Evolutionary conservation across 2,888 invertebrate species (phyloP).

Genomic region (Drosophila formosana): DNA sequence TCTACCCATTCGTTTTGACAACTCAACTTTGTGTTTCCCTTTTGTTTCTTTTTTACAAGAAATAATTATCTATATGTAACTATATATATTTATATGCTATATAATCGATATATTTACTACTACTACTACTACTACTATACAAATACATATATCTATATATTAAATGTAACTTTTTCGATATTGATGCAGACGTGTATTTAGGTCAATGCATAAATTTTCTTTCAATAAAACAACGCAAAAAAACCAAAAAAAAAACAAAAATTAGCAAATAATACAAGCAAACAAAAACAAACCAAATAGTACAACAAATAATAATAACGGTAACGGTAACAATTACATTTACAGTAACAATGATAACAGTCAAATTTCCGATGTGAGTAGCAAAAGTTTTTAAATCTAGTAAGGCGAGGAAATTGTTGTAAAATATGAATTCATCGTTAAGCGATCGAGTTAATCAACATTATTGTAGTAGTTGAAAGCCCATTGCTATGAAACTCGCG

Average conservation of each 20-base stretch:
- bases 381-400: conserved; percentile 26
- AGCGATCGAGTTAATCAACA: conserved; percentile 30
- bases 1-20: conserved; percentile 22
- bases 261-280: conserved; percentile 24
- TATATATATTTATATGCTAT: conserved; percentile 52
- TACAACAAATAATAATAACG: conserved; percentile 33
- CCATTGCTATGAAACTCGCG: conserved; percentile 53
- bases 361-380: conserved; percentile 23
- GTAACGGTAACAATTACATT: conserved; percentile 37
- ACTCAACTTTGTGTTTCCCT: conserved; percentile 36
- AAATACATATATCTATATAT: conserved; percentile 40
- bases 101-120: conserved; percentile 44
- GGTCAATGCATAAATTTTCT: conserved; percentile 65
- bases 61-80: conserved; percentile 30
- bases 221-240: conserved; percentile 38
- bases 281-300: conserved; percentile 74
- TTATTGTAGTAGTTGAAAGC: conserved; percentile 49
- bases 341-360: conserved; percentile 17
- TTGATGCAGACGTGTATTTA: conserved; percentile 76
- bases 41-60: conserved; percentile 4
- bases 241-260: conserved; percentile 13
- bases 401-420: conserved; percentile 32
- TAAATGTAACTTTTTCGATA: conserved; percentile 67
- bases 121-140: conserved; percentile 23
- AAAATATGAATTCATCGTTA: conserved; percentile 20